These are phyloP conservation scores for Sphinx pinastri DNA, from an alignment of 2,888 invertebrate genomes.

Conservation along the genomic window DNA sequence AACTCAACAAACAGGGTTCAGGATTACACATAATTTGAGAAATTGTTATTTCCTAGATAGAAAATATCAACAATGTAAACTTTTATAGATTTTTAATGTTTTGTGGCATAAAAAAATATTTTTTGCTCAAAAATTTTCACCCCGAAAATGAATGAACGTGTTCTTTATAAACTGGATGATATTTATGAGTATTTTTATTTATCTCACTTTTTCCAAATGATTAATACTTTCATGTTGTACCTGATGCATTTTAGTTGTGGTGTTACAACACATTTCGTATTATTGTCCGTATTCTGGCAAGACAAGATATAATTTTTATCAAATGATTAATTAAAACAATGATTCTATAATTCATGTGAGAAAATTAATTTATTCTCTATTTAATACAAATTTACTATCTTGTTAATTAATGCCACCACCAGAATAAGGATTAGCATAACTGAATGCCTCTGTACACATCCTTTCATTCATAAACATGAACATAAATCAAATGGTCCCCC, in stretches of 20 bases:
- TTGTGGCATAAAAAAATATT: too few relatives aligned
- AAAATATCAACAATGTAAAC: too few relatives aligned
- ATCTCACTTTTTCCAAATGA: too few relatives aligned
- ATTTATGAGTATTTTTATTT: too few relatives aligned
- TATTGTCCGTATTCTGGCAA: conserved; percentile 10
- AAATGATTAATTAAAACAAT: too few relatives aligned
- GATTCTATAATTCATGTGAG: neutral
- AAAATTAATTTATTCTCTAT: neutral
- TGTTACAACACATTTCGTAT: neutral
- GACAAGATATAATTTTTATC: neutral
- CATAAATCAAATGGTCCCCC: conserved; percentile 28
- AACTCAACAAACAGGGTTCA: neutral
- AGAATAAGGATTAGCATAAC: conserved; percentile 18
- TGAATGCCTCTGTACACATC: conserved; percentile 10
- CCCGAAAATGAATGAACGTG: too few relatives aligned
- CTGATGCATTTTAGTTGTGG: neutral
- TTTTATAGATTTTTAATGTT: too few relatives aligned
- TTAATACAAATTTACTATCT: neutral
- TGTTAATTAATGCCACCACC: neutral
- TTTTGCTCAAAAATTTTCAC: too few relatives aligned
- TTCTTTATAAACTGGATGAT: too few relatives aligned
- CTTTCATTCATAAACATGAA: conserved; percentile 23
- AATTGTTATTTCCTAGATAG: neutral
- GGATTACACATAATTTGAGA: neutral
- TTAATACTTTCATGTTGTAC: too few relatives aligned